phyloP scores from a whole-genome alignment of 2,113 vertebrate species.

The Apistogramma diplotaenia region DNA sequence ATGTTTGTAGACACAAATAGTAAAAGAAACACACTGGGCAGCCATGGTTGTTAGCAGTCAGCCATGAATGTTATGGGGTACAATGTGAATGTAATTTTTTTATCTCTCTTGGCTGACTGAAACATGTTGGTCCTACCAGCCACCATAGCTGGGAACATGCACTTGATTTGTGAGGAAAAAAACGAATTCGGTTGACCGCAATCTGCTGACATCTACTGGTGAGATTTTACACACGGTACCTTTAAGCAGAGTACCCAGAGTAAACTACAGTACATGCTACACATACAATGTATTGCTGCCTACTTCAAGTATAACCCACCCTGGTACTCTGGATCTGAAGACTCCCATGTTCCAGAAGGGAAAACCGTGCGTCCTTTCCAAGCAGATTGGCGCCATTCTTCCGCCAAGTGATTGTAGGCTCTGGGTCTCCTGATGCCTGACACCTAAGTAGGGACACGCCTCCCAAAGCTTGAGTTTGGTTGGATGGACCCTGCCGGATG shows the following conservation, averaged over 20 bases:
- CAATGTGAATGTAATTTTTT: no score
- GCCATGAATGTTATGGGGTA: no score
- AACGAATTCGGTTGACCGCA: no score
- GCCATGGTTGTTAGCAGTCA: no score
- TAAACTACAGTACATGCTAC: background rate
- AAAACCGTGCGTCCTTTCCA: constrained; percentile 85
- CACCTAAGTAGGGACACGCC: constrained; percentile 86
- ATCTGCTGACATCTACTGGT: no score
- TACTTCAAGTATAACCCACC: constrained; percentile 73
- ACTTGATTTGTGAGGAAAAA: no score
- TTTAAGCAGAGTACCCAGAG: background rate
- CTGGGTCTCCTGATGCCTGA: constrained; percentile 88
- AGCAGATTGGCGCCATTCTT: constrained; percentile 91
- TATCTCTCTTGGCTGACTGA: no score
- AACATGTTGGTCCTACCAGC: no score
- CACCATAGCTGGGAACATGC: no score
- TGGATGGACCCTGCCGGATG: constrained; percentile 90
- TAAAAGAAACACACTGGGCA: no score
- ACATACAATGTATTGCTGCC: background rate
- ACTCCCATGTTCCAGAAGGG: constrained; percentile 88
- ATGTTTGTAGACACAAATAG: no score
- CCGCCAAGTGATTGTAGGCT: constrained; percentile 90
- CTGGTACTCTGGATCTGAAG: constrained; percentile 88
- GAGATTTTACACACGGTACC: no score
- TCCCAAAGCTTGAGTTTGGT: constrained; percentile 88